phyloP scores from a whole-genome alignment of 2,888 invertebrate species.

The Beris chalybata region DNA sequence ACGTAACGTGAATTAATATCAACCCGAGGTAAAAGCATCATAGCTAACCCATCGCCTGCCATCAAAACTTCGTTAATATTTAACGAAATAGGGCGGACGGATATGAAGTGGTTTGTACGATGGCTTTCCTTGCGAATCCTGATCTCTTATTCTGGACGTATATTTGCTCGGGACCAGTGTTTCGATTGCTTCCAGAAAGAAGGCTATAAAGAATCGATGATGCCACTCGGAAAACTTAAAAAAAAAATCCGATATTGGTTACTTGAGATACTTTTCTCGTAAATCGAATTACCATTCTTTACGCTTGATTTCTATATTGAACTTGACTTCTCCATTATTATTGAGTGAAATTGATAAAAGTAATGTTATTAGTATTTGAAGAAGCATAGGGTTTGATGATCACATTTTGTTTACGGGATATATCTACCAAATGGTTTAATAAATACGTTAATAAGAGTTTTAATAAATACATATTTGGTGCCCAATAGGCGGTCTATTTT shows the following conservation, averaged over 20 bases:
- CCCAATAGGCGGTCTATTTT: no score
- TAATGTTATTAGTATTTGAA: neutral
- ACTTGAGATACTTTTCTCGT: slow-evolving; percentile 6
- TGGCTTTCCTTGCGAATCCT: neutral
- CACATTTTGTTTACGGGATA: no score
- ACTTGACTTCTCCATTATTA: slow-evolving; percentile 20
- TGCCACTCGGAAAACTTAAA: neutral
- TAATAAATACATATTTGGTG: no score
- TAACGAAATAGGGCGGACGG: slow-evolving; percentile 31
- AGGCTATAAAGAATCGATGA: neutral
- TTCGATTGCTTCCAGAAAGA: neutral
- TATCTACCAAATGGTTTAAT: no score
- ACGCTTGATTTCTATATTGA: slow-evolving; percentile 21
- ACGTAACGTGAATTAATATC: slow-evolving; percentile 33
- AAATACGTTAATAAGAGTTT: no score
- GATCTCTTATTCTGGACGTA: neutral
- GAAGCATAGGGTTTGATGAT: no score
- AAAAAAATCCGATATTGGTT: slow-evolving; percentile 17
- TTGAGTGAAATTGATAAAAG: slow-evolving; percentile 13
- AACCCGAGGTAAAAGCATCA: slow-evolving; percentile 10
- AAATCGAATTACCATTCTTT: slow-evolving; percentile 29
- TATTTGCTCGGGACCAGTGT: neutral
- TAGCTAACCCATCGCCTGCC: slow-evolving; percentile 12
- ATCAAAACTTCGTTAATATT: slow-evolving; percentile 35
- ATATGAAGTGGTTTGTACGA: slow-evolving; percentile 29